Evolutionary conservation across 2,113 vertebrate species (phyloP).

Genomic region (Rousettus leschenaultii): DNA sequence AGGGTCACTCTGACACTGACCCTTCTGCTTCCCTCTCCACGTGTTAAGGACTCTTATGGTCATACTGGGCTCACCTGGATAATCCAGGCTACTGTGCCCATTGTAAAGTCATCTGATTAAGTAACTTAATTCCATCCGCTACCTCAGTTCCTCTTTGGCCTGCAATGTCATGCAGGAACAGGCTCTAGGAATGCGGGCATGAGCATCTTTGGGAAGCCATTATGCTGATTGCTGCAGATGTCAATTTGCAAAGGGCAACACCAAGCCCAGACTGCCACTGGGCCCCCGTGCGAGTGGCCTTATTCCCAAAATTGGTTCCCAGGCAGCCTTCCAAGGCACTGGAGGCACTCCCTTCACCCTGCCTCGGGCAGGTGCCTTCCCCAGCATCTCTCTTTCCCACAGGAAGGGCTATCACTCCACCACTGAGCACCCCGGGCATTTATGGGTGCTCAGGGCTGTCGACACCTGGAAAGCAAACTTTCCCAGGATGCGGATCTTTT

Average conservation of each 20-base stretch:
- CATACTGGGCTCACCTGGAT: not conserved
- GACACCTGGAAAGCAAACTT: not conserved
- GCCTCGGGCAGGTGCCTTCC: not conserved
- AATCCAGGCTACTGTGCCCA: not conserved
- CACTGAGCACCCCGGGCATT: not conserved
- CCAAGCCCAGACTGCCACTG: not conserved
- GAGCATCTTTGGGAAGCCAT: not conserved
- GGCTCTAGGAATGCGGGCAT: not conserved
- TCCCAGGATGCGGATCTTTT: not conserved
- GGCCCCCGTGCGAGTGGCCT: not conserved
- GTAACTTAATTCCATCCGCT: not conserved
- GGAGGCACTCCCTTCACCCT: rapidly evolving
- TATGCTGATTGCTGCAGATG: not conserved
- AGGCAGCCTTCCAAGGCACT: not conserved
- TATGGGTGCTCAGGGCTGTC: not conserved
- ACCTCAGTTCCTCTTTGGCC: not conserved
- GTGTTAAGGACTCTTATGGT: too few species aligned
- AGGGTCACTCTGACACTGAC: not conserved
- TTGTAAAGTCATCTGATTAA: not conserved
- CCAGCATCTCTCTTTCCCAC: too few species aligned
- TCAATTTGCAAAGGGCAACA: not conserved
- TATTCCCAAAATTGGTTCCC: not conserved
- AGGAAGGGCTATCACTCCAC: not conserved
- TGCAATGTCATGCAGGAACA: not conserved
- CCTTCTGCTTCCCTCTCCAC: not conserved